Conservation (phyloP, 2,113 vertebrate genomes). For the Microcebus murinus region DNA sequence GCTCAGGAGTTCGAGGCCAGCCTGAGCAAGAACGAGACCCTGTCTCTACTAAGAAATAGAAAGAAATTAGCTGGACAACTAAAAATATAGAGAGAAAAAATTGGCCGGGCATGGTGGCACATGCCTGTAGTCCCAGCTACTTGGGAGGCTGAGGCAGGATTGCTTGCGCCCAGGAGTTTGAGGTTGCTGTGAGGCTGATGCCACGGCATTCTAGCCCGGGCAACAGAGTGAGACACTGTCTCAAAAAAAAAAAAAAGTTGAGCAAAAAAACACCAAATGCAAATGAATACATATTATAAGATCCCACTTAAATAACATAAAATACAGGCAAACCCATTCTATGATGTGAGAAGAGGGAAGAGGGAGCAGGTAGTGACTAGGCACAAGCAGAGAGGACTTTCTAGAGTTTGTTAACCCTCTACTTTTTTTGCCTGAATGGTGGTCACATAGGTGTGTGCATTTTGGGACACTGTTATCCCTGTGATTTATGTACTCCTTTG, state of each 20-base stretch:
- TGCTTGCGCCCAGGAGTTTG: too few relatives aligned
- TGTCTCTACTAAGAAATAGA: too few relatives aligned
- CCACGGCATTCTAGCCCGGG: too few relatives aligned
- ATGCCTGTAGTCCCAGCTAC: too few relatives aligned
- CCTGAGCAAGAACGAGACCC: too few relatives aligned
- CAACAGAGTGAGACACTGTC: too few relatives aligned
- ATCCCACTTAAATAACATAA: background rate
- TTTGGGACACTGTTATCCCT: background rate
- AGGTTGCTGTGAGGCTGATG: too few relatives aligned
- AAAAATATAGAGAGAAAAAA: too few relatives aligned
- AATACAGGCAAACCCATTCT: background rate
- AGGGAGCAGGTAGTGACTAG: fast-evolving
- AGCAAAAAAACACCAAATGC: background rate
- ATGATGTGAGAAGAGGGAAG: background rate
- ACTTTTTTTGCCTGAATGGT: background rate
- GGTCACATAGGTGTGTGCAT: background rate
- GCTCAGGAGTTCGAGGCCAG: too few relatives aligned
- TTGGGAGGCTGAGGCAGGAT: too few relatives aligned
- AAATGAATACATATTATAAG: background rate
- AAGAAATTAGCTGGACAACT: too few relatives aligned
- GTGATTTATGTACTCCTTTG: background rate
- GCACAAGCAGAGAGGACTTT: background rate
- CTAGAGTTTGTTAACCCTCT: background rate
- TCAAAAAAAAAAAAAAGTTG: background rate
- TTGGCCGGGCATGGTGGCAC: too few relatives aligned